Conservation (phyloP, 2,888 invertebrate genomes). For the Tenthredo distinguenda region DNA sequence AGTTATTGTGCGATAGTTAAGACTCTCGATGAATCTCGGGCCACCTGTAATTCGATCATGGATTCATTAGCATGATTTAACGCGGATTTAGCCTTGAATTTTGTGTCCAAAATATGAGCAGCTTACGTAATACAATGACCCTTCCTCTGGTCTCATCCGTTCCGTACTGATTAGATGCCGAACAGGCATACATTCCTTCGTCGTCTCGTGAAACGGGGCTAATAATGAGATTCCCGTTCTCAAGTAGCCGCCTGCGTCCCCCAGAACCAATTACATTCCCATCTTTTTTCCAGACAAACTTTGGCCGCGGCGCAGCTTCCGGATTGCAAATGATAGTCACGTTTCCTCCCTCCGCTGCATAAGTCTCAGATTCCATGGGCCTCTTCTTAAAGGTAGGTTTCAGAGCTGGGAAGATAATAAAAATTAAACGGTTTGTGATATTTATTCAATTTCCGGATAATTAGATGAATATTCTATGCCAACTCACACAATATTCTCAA, state of each 20-base stretch:
- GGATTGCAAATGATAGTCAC: constrained; percentile 95
- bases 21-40: constrained; percentile 86
- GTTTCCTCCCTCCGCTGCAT: constrained; percentile 94
- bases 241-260: constrained; percentile 89
- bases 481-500: constrained; percentile 90
- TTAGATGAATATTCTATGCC: not conserved
- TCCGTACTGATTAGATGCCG: constrained; percentile 92
- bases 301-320: constrained; percentile 95
- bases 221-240: constrained; percentile 93
- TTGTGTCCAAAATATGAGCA: constrained; percentile 25
- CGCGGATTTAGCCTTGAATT: constrained; percentile 10
- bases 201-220: constrained; percentile 92
- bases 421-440: constrained; percentile 41
- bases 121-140: constrained; percentile 89
- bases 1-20: constrained; percentile 84
- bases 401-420: constrained; percentile 77
- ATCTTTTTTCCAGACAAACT: constrained; percentile 94
- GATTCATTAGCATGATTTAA: constrained; percentile 16
- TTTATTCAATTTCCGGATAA: not conserved
- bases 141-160: constrained; percentile 91
- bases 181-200: constrained; percentile 92
- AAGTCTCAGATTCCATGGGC: constrained; percentile 93
- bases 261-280: constrained; percentile 88
- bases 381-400: constrained; percentile 94
- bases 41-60: constrained; percentile 80